Evolutionary conservation across 2,113 vertebrate genomes (phyloP), one percentile per base, ranked within the genome.

Genomic region (Nymphicus hollandicus): DNA sequence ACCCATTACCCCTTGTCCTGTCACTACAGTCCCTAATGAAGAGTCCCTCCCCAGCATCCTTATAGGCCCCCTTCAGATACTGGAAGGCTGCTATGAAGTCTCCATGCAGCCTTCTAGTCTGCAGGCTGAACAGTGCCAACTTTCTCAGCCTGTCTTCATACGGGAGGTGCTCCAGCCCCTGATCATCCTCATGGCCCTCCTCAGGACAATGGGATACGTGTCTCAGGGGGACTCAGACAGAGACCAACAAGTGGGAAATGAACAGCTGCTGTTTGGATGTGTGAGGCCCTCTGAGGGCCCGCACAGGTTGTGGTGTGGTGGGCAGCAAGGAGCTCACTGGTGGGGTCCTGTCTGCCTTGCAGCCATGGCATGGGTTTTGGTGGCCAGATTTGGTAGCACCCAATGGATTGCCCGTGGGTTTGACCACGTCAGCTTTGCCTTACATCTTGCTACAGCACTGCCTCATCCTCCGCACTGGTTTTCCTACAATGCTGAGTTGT

Each of bases 241-340:
- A 72, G 27, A 72, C 28, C 46, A 46, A 2, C 0, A 1, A 41
- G 43, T 53, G 31, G 27, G 39, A 39, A 65, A n/a, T 31, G 24
- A 47, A 11, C 31, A 28, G 17, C 70, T 68, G 47, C 29, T 47
- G 25, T 72, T 77, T 43, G 43, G 31, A 47, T 58, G 9, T 31
- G 4, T 31, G 14, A 47, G 29, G 12, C 15, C 3, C 3, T 15
- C 1, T 18, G 22, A 65, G 20, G 37, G 18, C 29, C 28, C 7
- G 19, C 24, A 10, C 13, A 24, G 35, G 47, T 52, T 72, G 35
- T 3, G 3, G 0, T 6, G 2, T 3, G 3, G 64, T 4, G 3
- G 72, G 29, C 7, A 11, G 28, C 4, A 4, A 46, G 63, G 46
- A 68, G 58, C 52, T 77, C 2, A 0, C 18, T 3, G 3, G 10